Base-by-base conservation (phyloP, 2,113 vertebrate genomes). In the Corythornis madagascariensis region DNA sequence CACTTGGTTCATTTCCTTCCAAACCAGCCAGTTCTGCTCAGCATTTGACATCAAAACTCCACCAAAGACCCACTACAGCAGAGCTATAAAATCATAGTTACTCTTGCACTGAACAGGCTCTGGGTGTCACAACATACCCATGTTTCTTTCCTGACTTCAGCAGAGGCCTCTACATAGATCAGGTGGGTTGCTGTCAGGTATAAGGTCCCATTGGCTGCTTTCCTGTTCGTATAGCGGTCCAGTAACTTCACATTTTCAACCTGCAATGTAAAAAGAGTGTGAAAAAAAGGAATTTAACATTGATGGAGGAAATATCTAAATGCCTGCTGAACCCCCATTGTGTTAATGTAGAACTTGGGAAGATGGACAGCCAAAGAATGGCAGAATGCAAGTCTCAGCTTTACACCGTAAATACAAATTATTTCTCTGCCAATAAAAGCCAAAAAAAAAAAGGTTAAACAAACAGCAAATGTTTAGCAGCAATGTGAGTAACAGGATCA, bases 101-200 rank as follows among this genome's bases (percentile, higher is more conserved):
- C 9, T 29, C 33, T 40, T 2, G 19, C 6, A 16, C 35, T 93
- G 45, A 61, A 85, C 20, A 71, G 59, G 16, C 69, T 60, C 25
- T 70, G 56, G 6, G 63, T 13, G 64, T 15, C n/a, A 92, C 74
- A 22, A 80, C 94, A 61, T 97, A 98, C 98, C 98, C 98, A 98
- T 92, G 97, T 98, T 96, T 98, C 98, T 72, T 98, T 98, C 42
- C 97, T 94, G 19, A 88, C 72, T 89, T 97, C 96, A 83, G 96
- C 89, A 52, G 96, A 96, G 47, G 97, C 94, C 40, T 98, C 98
- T 13, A 98, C 98, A 4, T 98, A 98, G 85, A 98, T 98, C 2
- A 98, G 96, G 88, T 98, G 98, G 2, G 98, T 98, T 24, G 98
- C 98, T 16, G 98, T 98, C 93, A 98, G 96, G 89, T 98, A 98